These are phyloP conservation scores for Lepidotrigona ventralis DNA, from an alignment of 1,140 invertebrate species.

Conservation along the genomic window DNA sequence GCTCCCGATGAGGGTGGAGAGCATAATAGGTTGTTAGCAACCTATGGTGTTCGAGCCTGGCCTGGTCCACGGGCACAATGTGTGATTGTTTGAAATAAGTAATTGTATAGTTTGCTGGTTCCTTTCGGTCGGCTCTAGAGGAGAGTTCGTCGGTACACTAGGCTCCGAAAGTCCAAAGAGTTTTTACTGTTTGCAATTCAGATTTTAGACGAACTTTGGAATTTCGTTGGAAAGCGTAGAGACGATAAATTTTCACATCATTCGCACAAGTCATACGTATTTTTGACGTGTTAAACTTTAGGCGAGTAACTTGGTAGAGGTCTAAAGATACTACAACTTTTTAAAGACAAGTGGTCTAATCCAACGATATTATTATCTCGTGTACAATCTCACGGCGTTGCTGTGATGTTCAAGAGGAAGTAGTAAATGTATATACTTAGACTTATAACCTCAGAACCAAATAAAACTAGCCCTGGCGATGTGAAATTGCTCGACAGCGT, in stretches of 20 bases:
- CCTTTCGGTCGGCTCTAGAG: slow-evolving; percentile 8
- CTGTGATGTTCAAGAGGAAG: not conserved
- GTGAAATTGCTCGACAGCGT: not conserved
- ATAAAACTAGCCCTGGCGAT: not conserved
- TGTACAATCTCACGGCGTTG: not conserved
- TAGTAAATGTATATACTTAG: not conserved
- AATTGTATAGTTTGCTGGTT: slow-evolving; percentile 36
- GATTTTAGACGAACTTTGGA: not conserved
- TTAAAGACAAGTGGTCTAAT: not conserved
- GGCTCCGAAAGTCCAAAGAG: not conserved
- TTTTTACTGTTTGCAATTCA: no score
- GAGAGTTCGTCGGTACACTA: slow-evolving; percentile 17
- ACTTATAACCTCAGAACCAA: not conserved
- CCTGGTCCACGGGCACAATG: not conserved
- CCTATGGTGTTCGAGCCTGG: not conserved
- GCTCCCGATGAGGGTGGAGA: slow-evolving; percentile 12
- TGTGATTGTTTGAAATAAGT: slow-evolving; percentile 36
- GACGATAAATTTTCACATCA: no score
- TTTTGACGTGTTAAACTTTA: no score
- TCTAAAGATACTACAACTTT: not conserved
- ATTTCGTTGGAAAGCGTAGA: not conserved
- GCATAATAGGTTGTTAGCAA: slow-evolving; percentile 34
- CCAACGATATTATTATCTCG: not conserved
- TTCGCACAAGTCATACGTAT: no score
- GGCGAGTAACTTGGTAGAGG: not conserved